These are phyloP conservation scores for Dasysyrphus albostriatus DNA, from an alignment of 2,888 invertebrate species.

Conservation along the genomic window DNA sequence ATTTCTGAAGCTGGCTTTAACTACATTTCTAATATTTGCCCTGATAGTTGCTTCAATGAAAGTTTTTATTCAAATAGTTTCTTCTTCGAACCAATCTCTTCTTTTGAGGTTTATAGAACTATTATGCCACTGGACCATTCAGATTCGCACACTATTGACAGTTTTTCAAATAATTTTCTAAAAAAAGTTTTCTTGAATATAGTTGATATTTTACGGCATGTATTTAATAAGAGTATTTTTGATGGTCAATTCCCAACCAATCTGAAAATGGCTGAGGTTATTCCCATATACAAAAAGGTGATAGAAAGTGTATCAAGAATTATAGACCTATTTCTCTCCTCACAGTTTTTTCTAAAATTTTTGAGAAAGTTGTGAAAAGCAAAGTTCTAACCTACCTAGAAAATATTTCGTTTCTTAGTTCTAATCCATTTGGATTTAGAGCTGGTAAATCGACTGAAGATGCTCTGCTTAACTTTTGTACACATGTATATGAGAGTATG, in stretches of 20 bases:
- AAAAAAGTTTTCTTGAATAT: neutral
- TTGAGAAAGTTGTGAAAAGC: neutral
- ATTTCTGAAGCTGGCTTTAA: neutral
- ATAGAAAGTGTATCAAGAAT: too few species aligned
- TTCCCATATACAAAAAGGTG: too few species aligned
- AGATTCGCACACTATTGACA: neutral
- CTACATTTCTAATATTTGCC: neutral
- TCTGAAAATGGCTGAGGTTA: neutral
- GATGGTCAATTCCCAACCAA: neutral
- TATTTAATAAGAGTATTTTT: neutral
- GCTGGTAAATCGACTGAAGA: too few species aligned
- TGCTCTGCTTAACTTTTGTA: too few species aligned
- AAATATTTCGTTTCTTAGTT: too few species aligned
- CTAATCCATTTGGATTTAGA: neutral
- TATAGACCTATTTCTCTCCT: neutral
- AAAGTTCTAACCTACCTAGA: too few species aligned
- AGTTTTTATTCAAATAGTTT: too few species aligned
- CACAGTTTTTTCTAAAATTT: neutral
- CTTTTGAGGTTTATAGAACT: too few species aligned
- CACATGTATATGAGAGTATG: too few species aligned
- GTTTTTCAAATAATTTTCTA: neutral
- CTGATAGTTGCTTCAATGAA: too few species aligned
- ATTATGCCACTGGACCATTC: neutral
- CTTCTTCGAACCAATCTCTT: too few species aligned
- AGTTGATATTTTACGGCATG: neutral